These are phyloP conservation scores for Ochotona curzoniae DNA, from an alignment of 2,113 vertebrate genomes.

Conservation along the genomic window DNA sequence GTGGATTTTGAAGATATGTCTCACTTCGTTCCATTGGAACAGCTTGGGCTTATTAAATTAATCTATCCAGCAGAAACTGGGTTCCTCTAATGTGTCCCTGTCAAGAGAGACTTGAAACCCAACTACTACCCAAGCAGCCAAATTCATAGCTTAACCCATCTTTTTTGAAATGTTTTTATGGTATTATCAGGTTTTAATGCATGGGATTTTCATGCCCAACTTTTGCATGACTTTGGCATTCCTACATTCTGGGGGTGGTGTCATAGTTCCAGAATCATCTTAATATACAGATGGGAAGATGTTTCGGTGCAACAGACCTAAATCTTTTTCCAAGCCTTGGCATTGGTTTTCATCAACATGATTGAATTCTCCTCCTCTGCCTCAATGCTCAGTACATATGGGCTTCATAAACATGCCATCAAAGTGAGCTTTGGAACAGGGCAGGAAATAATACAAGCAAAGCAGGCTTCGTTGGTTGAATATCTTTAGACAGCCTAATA, in stretches of 20 bases:
- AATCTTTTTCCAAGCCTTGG: not conserved
- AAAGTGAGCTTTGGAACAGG: conserved; percentile 54
- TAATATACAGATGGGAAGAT: not conserved
- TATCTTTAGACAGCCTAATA: conserved; percentile 51
- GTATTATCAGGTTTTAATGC: not conserved
- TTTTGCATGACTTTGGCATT: not conserved
- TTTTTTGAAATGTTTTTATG: not conserved
- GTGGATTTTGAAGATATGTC: not conserved
- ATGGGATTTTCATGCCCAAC: not conserved
- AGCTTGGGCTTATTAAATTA: not conserved
- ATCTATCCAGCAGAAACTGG: not conserved
- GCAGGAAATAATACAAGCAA: conserved; percentile 56
- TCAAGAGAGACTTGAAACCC: not conserved
- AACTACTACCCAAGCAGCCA: not conserved
- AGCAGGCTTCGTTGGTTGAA: conserved; percentile 7
- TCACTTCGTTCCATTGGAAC: not conserved
- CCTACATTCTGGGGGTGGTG: not conserved
- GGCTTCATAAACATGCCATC: conserved; percentile 44
- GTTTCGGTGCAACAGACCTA: not conserved
- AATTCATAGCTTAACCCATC: not conserved
- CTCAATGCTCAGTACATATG: not conserved
- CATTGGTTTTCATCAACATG: conserved; percentile 40
- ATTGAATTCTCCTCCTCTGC: conserved; percentile 35
- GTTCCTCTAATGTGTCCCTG: not conserved
- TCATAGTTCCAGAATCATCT: not conserved